Evolutionary conservation across 1,140 invertebrate species (phyloP), one percentile per base, ranked within the genome.

Genomic region (Lucilia sericata): DNA sequence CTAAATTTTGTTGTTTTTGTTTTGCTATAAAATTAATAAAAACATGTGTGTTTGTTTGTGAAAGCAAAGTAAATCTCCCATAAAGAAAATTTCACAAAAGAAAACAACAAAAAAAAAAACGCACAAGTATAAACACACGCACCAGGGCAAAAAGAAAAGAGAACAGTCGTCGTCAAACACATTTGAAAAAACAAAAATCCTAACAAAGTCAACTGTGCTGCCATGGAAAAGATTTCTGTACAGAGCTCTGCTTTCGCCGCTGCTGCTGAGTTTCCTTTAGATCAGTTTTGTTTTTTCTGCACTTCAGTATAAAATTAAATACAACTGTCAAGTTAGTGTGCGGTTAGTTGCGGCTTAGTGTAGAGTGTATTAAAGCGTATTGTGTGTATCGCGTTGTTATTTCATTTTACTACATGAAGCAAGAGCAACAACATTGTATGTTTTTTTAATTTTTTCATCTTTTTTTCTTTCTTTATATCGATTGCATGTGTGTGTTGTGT

Each of bases 331-430:
- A 80, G 76, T 80, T 49, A 80, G 76, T 80, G 76, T 80, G 76
- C 76, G 76, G 76, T 80, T 80, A 80, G 76, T 80, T 80, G 76
- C 76, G 76, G 76, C 76, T 80, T 80, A 80, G 76, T 80, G 76
- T 19, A 80, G 42, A 80, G 76, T 80, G 76, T 80, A 17, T 80
- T 5, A 7, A 55, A 55, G 51, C 51, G 51, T 55, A 17, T 55
- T 42, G 42, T 42, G 42, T 42, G 42, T 55, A 55, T 55, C 51
- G 51, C 51, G 51, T 55, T n/a, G 51, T 55, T n/a, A n/a, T n/a
- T 17, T 70, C 65, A 8, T 70, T 19, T 80, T 51, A 80, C 42
- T 36, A 78, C 55, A 60, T 60, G 17, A 78, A 78, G 36, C 75
- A 17, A 36, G 21, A 30, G 42, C 42, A 42, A 42, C 74, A 78